These are phyloP conservation scores for Chrysocyon brachyurus DNA, from an alignment of 2,797 vertebrate genomes.

Conservation along the genomic window DNA sequence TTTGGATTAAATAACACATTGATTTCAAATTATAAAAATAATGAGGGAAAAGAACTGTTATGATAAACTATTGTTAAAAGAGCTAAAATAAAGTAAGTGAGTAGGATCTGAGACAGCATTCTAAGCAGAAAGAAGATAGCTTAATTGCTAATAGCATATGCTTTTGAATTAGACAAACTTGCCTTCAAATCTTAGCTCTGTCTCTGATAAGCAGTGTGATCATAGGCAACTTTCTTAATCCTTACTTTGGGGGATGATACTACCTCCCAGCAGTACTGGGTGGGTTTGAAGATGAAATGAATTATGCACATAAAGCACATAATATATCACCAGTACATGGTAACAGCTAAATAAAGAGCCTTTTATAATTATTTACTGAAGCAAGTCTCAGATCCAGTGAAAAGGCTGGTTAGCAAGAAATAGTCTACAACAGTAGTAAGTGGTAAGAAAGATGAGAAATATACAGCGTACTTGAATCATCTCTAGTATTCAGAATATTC, in stretches of 20 bases:
- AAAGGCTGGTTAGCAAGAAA: neutral
- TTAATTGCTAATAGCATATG: neutral
- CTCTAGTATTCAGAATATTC: neutral
- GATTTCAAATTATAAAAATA: neutral
- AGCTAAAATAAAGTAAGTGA: neutral
- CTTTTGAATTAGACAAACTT: neutral
- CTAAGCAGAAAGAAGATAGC: neutral
- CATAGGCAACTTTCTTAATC: neutral
- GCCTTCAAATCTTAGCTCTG: neutral
- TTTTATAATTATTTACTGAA: neutral
- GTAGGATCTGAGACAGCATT: neutral
- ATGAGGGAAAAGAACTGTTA: neutral
- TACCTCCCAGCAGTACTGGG: neutral
- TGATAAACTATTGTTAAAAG: neutral
- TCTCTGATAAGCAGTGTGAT: neutral
- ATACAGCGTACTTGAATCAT: neutral
- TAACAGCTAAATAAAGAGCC: neutral
- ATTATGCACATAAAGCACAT: neutral
- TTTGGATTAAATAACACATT: neutral
- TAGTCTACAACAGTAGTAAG: neutral
- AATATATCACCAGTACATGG: fast-evolving
- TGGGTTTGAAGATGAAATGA: neutral
- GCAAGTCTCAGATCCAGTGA: neutral
- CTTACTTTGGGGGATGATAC: neutral
- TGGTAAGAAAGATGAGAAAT: neutral